Evolutionary conservation across 2,113 vertebrate genomes (phyloP).

Genomic region (Syngnathus scovelli): DNA sequence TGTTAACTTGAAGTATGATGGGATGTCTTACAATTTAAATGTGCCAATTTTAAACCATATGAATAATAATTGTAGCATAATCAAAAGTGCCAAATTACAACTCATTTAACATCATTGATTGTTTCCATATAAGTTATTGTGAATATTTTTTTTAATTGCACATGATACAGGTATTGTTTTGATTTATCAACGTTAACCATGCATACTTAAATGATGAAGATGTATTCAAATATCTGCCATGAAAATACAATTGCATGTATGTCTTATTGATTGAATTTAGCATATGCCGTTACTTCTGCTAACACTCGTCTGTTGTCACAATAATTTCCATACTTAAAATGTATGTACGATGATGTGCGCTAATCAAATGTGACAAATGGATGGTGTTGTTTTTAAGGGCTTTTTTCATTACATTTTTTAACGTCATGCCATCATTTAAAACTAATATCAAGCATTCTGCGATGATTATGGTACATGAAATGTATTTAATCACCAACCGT

Average conservation of each 20-base stretch:
- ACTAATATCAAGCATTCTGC: not conserved
- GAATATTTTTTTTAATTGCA: not conserved
- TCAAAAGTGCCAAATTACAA: constrained; percentile 24
- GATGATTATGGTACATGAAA: constrained; percentile 19
- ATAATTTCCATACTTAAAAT: not conserved
- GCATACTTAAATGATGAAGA: not conserved
- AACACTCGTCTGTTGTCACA: not conserved
- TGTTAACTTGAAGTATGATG: not conserved
- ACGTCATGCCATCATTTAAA: not conserved
- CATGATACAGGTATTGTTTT: not conserved
- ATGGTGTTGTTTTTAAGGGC: not conserved
- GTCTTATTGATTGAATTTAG: not conserved
- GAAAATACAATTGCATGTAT: not conserved
- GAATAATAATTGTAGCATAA: not conserved
- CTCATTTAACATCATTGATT: not conserved
- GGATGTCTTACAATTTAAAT: not conserved
- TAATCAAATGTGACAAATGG: not conserved
- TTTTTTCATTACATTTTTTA: not conserved
- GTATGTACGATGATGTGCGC: not conserved
- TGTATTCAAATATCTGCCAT: not conserved
- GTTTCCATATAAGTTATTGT: not conserved
- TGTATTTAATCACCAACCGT: constrained; percentile 7
- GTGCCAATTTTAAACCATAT: constrained; percentile 14
- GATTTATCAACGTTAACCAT: constrained; percentile 18
- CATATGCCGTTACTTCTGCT: not conserved